Evolutionary conservation across 2,113 vertebrate genomes (phyloP), one percentile per base, ranked within the genome.

Genomic region (Tinamus guttatus): DNA sequence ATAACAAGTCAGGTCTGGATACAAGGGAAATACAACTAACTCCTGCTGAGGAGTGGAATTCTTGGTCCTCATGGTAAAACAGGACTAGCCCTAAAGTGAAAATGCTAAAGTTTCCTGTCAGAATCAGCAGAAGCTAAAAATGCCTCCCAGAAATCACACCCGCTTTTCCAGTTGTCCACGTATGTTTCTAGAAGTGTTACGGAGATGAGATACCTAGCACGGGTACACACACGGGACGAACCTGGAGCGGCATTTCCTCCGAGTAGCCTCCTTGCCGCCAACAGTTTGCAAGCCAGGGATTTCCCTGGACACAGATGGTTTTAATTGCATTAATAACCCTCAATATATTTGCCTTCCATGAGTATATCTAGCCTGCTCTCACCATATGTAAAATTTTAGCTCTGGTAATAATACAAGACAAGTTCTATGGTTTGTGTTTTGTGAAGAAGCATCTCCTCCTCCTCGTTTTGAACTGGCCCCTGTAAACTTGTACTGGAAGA

Each of bases 321-420:
- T 96, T 91, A 89, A 89, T 85, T 85, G 30, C 43, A 64, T 94
- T 89, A 85, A 51, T 94, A 93, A 91, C 47, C 20, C 81, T 87
- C 8, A 10, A 43, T 27, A 79, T 58, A 52, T 93, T 95, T 94
- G 59, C 51, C 43, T 91, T 15, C 21, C 3, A 3, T 56, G 22
- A 77, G 71, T 62, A 62, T 52, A 5, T 47, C 27, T 84, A 36
- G 17, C 60, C 62, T 95, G 14, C 75, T 71, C 28, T 47, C 87
- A 86, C 75, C 25, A 94, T 71, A 87, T 93, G 34, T 34, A 80
- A 91, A 73, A 28, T 68, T 87, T 32, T 34, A 64, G 52, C 20
- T 9, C 38, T 70, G 36, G 69, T 10, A 34, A 47, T 69, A 83
- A 22, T 28, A 24, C 76, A 19, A 60, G 22, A 62, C 22, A 52